A percentile compares a stretch with the other conserved stretches of the same genome.
Conservation (phyloP, 2,797 vertebrate species). For the Sebastes kiyomatsui region DNA sequence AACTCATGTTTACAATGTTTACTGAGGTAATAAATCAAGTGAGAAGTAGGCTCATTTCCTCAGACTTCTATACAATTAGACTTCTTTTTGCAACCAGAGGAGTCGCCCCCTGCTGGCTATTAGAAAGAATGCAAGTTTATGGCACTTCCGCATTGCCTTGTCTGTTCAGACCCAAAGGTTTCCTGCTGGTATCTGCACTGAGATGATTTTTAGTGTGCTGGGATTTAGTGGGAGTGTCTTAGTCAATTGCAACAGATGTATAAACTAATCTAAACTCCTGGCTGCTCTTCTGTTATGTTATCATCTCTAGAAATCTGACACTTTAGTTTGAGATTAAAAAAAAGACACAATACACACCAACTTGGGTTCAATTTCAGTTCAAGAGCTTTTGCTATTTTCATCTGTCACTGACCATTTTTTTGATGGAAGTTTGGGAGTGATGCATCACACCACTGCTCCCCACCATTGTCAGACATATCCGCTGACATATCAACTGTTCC, state of each 20-base stretch:
- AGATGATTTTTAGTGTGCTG: not conserved
- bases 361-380: not conserved
- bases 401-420: not conserved
- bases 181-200: too few species aligned
- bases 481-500: not conserved
- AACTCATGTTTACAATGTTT: too few species aligned
- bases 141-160: too few species aligned
- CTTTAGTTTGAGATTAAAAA: not conserved
- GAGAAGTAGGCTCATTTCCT: too few species aligned
- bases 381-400: not conserved
- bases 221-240: not conserved
- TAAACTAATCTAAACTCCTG: not conserved
- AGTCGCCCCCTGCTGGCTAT: too few species aligned
- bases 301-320: not conserved
- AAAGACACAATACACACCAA: not conserved
- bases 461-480: not conserved
- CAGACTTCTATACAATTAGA: too few species aligned
- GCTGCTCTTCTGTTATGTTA: not conserved
- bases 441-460: not conserved
- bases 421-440: not conserved
- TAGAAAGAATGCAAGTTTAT: too few species aligned
- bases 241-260: slow-evolving; percentile 2
- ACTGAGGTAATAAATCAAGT: too few species aligned
- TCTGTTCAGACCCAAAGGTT: too few species aligned
- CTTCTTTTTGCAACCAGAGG: too few species aligned